Evolutionary conservation across 2,888 invertebrate genomes (phyloP), one percentile per base, ranked within the genome.

Genomic region (Eupithecia subfuscata): DNA sequence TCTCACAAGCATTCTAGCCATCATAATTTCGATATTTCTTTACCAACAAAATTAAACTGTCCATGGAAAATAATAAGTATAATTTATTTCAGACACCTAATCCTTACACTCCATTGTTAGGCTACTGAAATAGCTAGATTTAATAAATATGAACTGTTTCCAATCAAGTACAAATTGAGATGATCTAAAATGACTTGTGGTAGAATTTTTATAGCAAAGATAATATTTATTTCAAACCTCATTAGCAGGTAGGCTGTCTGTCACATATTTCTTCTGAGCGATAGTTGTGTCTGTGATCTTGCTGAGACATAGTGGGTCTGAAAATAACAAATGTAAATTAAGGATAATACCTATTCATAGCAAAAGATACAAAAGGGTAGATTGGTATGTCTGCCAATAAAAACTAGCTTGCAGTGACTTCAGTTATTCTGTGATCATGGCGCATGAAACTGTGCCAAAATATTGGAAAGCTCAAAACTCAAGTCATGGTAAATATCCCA

Each of bases 221-320:
- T 64, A 40, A 25, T 68, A 68, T 16, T 43, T 11, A 68, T 60
- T 16, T 18, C 81, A 78, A 69, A 82, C 83, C 82, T 80, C 65
- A 78, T 52, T 78, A 72, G 77, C 34, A 75, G 48, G 22, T 1
- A 77, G 90, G 90, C 79, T 90, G 90, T 48, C 87, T 79, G 71
- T 88, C 86, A 84, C 89, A 90, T 82, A 89, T 87, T 81, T 87
- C 86, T 75, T 84, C 83, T 0, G 84, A 87, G 73, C 82, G 83
- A 45, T 78, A 77, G 52, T 70, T 70, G 74, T 80, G 75, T 16
- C 25, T 65, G 40, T 69, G 43, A 63, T 43, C 65, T 22, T 65
- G 72, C 45, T 30, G 34, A 45, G 71, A 67, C 74, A 74, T 74
- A 37, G n/a, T 12, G 56, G 14, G 75, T 73, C 81, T 81, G 80